A percentile compares a stretch with the other conserved stretches of the same genome.
These are phyloP conservation scores for Tarsius wallacei DNA, from an alignment of 2,797 vertebrate genomes.

Conservation along the genomic window DNA sequence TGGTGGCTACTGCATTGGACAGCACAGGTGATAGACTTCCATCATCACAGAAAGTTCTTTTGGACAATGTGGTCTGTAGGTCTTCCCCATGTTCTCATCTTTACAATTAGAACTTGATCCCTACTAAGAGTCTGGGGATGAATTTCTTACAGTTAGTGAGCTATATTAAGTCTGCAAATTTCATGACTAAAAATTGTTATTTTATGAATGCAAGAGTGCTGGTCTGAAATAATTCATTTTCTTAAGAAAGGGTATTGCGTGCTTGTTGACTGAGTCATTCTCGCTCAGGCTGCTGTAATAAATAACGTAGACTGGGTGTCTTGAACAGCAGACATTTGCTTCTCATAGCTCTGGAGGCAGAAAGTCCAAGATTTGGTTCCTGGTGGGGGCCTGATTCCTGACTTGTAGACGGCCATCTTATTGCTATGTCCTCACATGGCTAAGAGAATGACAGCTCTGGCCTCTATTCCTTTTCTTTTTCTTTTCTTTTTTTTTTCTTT, in stretches of 20 bases:
- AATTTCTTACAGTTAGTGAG: background rate
- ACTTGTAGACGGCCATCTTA: background rate
- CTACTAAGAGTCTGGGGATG: background rate
- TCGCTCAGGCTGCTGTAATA: background rate
- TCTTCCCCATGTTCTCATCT: background rate
- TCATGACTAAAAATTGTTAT: background rate
- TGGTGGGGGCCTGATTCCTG: background rate
- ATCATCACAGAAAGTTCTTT: background rate
- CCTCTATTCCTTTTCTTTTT: conserved; percentile 20
- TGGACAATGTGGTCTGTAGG: background rate
- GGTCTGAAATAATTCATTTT: conserved; percentile 34
- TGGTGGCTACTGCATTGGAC: background rate
- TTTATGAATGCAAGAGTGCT: background rate
- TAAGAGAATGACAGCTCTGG: background rate
- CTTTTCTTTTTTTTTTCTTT: background rate
- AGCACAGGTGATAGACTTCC: background rate
- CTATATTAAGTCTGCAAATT: background rate
- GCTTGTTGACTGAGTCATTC: background rate
- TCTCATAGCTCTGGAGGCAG: background rate
- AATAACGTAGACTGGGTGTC: background rate
- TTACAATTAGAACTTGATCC: conserved; percentile 21
- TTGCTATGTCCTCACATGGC: background rate
- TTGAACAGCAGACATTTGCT: background rate
- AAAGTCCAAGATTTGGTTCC: background rate
- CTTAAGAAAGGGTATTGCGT: background rate